Evolutionary conservation across 2,888 invertebrate genomes (phyloP), one percentile per base, ranked within the genome.

Genomic region (Muschampia plurimacula): DNA sequence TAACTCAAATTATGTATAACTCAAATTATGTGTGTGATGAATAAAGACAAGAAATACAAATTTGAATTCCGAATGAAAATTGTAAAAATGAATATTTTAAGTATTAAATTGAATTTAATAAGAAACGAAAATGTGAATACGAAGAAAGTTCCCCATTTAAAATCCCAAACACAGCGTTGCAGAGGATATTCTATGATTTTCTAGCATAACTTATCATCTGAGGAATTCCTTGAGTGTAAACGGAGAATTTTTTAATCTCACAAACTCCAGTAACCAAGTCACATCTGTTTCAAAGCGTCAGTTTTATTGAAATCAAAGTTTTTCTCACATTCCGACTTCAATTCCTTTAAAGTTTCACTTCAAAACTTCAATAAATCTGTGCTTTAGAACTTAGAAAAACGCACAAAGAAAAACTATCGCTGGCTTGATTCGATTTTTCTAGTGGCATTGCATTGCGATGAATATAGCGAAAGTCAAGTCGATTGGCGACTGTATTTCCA

Each of bases 371-470:
- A 65, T 59, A 65, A 59, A 46, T 64, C 64, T 46, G 64, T 41
- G 44, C 15, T 68, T 68, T 32, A 46, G n/a, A 68, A 68, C 46
- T 46, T 39, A 9, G 32, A 32, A 32, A 32, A 32, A 36, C n/a
- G 36, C 41, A 64, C 44, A 32, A 36, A 57, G 57, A 65, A 70
- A 70, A 57, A 57, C 64, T 65, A 70, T 65, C 65, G 36, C 5
- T 65, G 64, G 64, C 55, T 57, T 44, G 15, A 70, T 59, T 44
- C 32, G 57, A 65, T 65, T 59, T 70, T 64, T 70, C 64, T 70
- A 32, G 55, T 39, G 69, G 63, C 55, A 9, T 22, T 32, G 32
- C 55, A 55, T 32, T 44, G 41, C 55, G 32, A 32, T 64, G 55
- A 64, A 64, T 63, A 52, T 69, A 44, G 32, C 10, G 55, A 28